Base-by-base conservation (phyloP, 1,140 invertebrate species). In the Caenorhabditis briggsae region DNA sequence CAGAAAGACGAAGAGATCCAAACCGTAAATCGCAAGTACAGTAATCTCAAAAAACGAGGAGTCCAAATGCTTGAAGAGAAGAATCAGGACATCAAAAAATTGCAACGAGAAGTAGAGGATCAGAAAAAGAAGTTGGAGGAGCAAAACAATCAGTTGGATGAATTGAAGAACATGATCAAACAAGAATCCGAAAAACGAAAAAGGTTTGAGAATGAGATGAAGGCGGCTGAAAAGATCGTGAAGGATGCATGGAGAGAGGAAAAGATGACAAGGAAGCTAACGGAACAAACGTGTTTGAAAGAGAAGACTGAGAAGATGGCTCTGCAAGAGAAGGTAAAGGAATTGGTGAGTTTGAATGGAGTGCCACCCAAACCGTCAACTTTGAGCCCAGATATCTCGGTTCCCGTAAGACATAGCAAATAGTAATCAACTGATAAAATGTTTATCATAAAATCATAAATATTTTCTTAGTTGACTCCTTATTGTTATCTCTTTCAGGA, bases 231-330 rank as follows among this genome's bases (percentile, higher is more conserved):
- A 11, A 43, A n/a, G 9, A 74, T 74, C 0, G 23, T 74, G 9
- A 43, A 48, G 18, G 43, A 74, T 18, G 65, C 65, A 2, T 74
- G 46, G 65, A 48, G 43, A n/a, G 65, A 74, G 18, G 65, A 74
- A 9, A 43, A 46, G 43, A 25, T 20, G 0, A 7, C 65, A 16
- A 74, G 65, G 18, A 74, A 74, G 23, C 11, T 33, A 18, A n/a
- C 65, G 3, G 41, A 74, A 12, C 48, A 48, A 18, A 11, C 48
- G n/a, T 74, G 18, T 74, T 23, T 74, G 18, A 16, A 0, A 7
- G 65, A 74, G 65, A 74, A 74, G 46, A 74, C 65, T n/a, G 65
- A 74, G 23, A 43, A 46, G 6, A 74, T 74, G 65, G 65, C 43
- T 18, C 43, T 74, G 0, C 20, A 48, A 46, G 65, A 74, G 18